phyloP scores from a whole-genome alignment of 2,888 invertebrate species.

The Orthosia cruda region DNA sequence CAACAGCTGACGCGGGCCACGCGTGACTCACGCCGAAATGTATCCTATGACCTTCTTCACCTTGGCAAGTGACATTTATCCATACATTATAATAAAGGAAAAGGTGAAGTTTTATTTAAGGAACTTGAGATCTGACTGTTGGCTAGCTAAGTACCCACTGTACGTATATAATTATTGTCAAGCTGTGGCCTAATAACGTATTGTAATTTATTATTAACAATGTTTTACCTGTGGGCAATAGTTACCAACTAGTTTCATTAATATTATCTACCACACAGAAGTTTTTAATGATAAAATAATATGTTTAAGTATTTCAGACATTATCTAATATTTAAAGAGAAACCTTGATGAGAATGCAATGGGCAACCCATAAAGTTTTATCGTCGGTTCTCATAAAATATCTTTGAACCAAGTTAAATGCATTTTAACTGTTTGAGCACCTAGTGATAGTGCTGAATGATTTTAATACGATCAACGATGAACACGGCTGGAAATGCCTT shows the following conservation, averaged over 20 bases:
- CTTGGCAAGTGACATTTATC: conserved; percentile 73
- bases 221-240: neutral
- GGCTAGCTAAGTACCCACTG: neutral
- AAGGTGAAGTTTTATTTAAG: conserved; percentile 45
- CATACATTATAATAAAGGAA: conserved; percentile 61
- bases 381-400: conserved; percentile 24
- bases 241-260: neutral
- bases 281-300: neutral
- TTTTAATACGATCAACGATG: conserved; percentile 24
- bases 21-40: conserved; percentile 82
- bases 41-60: conserved; percentile 78
- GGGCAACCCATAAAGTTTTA: conserved; percentile 24
- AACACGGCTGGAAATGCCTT: neutral
- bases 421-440: conserved; percentile 34
- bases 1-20: conserved; percentile 85
- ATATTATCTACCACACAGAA: neutral
- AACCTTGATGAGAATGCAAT: conserved; percentile 33
- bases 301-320: conserved; percentile 10
- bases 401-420: conserved; percentile 33
- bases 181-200: neutral
- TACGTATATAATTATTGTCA: conserved; percentile 1
- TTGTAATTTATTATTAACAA: neutral
- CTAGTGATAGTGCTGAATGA: neutral
- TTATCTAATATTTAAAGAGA: neutral
- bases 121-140: neutral